Evolutionary conservation across 2,797 vertebrate genomes (phyloP).

Genomic region (Todus mexicanus): DNA sequence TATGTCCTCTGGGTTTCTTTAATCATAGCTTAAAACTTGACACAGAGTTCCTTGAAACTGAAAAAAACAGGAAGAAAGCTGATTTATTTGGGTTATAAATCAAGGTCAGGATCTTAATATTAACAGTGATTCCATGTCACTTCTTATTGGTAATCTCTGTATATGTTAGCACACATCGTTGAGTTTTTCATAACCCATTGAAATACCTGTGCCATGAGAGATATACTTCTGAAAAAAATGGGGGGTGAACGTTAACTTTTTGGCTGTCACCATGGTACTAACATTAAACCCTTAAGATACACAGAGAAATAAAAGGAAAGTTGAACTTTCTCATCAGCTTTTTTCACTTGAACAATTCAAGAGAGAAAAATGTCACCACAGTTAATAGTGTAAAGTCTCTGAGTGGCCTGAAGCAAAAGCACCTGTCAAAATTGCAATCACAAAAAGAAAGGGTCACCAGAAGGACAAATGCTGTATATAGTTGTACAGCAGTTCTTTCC

Average conservation of each 20-base stretch:
- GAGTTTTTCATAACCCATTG: neutral
- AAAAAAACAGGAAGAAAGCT: neutral
- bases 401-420: slow-evolving; percentile 52
- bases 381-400: slow-evolving; percentile 44
- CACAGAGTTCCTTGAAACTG: neutral
- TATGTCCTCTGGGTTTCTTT: neutral
- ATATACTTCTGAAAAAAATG: neutral
- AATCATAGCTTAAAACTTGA: neutral
- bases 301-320: slow-evolving; percentile 7
- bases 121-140: neutral
- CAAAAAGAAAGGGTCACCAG: slow-evolving; percentile 43
- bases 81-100: neutral
- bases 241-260: neutral
- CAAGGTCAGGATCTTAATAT: neutral
- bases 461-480: slow-evolving; percentile 21
- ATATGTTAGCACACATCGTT: neutral
- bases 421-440: slow-evolving; percentile 45
- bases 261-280: neutral
- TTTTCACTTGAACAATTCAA: slow-evolving; percentile 32
- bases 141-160: neutral
- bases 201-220: neutral
- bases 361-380: slow-evolving; percentile 48
- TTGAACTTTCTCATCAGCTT: neutral
- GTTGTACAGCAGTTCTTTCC: neutral
- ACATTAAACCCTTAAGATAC: slow-evolving; percentile 17